Conservation (phyloP, 2,888 invertebrate genomes). For the Danaus chrysippus region DNA sequence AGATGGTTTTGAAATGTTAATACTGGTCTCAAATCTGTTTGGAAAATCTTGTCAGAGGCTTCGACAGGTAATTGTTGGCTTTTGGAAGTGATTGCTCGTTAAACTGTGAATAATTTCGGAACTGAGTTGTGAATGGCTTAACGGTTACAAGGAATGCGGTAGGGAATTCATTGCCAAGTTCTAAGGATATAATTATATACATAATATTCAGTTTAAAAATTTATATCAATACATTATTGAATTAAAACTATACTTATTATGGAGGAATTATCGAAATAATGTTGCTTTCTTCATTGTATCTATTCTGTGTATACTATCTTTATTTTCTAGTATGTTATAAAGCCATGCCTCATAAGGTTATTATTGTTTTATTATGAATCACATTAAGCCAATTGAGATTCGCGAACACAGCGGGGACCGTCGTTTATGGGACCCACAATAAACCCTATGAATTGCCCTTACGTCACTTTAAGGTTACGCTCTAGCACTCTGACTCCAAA, state of each 20-base stretch:
- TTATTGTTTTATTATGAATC: slow-evolving; percentile 20
- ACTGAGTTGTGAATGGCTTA: slow-evolving; percentile 15
- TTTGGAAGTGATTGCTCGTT: slow-evolving; percentile 15
- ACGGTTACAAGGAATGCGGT: slow-evolving; percentile 15
- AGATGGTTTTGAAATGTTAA: slow-evolving; percentile 39
- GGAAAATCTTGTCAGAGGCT: slow-evolving; percentile 30
- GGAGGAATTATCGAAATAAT: too few species aligned
- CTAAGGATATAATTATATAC: neutral
- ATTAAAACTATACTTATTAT: too few species aligned
- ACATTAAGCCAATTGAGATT: slow-evolving; percentile 23
- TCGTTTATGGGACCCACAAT: slow-evolving; percentile 31
- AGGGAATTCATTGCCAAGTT: neutral
- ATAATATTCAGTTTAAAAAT: neutral
- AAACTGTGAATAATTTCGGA: slow-evolving; percentile 25
- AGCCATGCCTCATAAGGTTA: slow-evolving; percentile 7
- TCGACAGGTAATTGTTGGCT: slow-evolving; percentile 32
- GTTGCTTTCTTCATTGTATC: too few species aligned
- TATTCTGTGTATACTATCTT: too few species aligned
- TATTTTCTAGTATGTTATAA: neutral
- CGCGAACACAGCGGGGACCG: slow-evolving; percentile 22
- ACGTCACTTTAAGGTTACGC: slow-evolving; percentile 31
- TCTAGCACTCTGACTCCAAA: slow-evolving; percentile 13
- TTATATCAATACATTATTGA: neutral
- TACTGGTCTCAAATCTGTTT: slow-evolving; percentile 36
- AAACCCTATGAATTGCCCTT: slow-evolving; percentile 31